Evolutionary conservation across 2,888 invertebrate species (phyloP).

Genomic region (Pyrgus malvae): DNA sequence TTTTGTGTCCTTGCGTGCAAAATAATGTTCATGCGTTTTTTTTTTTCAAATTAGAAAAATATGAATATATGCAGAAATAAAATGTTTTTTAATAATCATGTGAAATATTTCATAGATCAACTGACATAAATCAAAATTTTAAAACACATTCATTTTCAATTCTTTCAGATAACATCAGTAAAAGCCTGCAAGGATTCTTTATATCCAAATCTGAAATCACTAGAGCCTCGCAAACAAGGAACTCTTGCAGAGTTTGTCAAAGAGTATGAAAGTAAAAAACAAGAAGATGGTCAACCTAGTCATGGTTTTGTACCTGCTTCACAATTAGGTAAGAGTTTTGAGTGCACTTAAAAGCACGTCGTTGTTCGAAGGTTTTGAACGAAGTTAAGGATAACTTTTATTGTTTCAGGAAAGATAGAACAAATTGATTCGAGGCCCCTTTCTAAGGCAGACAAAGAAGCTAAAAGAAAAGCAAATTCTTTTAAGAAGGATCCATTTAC

Average conservation of each 20-base stretch:
- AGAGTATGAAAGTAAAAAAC: constrained; percentile 71
- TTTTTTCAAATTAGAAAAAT: too few species aligned
- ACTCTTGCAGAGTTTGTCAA: constrained; percentile 71
- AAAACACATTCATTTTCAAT: background rate
- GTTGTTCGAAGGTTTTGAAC: too few species aligned
- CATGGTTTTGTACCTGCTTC: constrained; percentile 65
- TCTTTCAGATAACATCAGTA: constrained; percentile 82
- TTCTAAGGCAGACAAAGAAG: constrained; percentile 71
- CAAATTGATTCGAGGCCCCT: constrained; percentile 48
- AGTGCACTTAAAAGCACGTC: too few species aligned
- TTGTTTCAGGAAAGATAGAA: constrained; percentile 45
- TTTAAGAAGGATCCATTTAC: constrained; percentile 73
- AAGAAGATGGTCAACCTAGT: constrained; percentile 40
- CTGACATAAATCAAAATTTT: too few species aligned
- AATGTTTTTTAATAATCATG: too few species aligned
- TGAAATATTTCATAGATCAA: too few species aligned
- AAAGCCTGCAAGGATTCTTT: constrained; percentile 79
- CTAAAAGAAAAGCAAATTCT: constrained; percentile 69
- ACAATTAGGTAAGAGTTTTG: constrained; percentile 45
- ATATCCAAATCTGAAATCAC: constrained; percentile 78
- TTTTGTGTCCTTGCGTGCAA: too few species aligned
- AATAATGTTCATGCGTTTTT: too few species aligned
- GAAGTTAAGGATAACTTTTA: background rate
- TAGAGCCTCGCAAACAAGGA: constrained; percentile 76
- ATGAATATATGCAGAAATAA: too few species aligned